Evolutionary conservation across 2,888 invertebrate genomes (phyloP).

Genomic region (Drosophila kanekoi): DNA sequence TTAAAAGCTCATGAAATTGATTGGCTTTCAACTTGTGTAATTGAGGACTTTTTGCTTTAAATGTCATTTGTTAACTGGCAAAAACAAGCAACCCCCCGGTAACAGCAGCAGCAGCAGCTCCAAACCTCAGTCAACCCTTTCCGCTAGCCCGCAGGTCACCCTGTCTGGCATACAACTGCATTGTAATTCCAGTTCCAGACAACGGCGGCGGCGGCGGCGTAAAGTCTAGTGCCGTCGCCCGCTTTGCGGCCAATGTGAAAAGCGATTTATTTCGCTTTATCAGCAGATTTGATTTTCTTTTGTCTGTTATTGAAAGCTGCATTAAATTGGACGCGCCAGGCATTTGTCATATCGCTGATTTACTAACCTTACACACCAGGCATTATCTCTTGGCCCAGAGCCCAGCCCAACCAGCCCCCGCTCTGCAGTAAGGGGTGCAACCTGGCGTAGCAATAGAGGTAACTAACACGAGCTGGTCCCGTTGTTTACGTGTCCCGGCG

Average conservation of each 20-base stretch:
- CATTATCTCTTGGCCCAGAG: constrained; percentile 64
- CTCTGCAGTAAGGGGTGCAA: constrained; percentile 45
- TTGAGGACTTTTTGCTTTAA: constrained; percentile 14
- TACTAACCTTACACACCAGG: constrained; percentile 72
- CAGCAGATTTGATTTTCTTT: constrained; percentile 69
- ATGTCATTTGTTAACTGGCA: constrained; percentile 23
- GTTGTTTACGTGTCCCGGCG: constrained; percentile 53
- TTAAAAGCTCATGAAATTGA: too few relatives aligned
- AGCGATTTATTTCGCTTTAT: constrained; percentile 75
- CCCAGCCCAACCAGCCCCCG: neutral
- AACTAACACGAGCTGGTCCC: constrained; percentile 42
- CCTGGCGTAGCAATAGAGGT: constrained; percentile 54
- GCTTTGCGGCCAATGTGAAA: constrained; percentile 43
- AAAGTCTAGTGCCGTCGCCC: constrained; percentile 53
- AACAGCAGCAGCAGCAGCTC: constrained; percentile 2
- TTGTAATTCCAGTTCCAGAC: constrained; percentile 65
- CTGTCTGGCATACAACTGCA: constrained; percentile 46
- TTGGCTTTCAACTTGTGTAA: constrained; percentile 33
- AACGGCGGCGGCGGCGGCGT: constrained; percentile 43
- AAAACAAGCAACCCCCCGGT: constrained; percentile 49
- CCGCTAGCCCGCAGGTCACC: constrained; percentile 11
- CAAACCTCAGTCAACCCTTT: constrained; percentile 21
- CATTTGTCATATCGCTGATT: constrained; percentile 76
- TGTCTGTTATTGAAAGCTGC: constrained; percentile 59
- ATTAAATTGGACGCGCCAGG: constrained; percentile 48